phyloP scores from a whole-genome alignment of 2,888 invertebrate species.

The Keiferia lycopersicella region DNA sequence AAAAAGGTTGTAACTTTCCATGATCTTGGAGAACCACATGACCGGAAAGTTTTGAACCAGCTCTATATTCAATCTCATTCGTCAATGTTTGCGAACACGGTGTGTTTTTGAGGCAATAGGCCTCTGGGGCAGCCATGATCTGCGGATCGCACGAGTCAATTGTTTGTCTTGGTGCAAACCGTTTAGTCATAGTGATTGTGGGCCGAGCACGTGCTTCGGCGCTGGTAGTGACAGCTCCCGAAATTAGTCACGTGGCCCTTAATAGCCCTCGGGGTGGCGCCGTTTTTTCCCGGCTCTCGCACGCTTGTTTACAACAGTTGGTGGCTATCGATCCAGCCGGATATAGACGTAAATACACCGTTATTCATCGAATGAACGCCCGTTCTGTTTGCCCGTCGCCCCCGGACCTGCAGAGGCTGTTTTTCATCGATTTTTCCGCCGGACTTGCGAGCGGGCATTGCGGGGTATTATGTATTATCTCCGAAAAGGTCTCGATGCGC shows the following conservation, averaged over 20 bases:
- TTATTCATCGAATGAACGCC: constrained; percentile 61
- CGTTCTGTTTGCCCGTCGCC: constrained; percentile 54
- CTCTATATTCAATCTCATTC: not conserved
- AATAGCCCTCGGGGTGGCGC: constrained; percentile 67
- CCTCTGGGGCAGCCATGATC: constrained; percentile 21
- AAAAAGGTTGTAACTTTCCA: too few relatives aligned
- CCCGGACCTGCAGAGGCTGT: constrained; percentile 60
- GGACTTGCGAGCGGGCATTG: constrained; percentile 39
- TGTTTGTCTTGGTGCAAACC: constrained; percentile 30
- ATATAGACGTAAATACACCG: constrained; percentile 66
- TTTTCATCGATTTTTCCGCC: constrained; percentile 70
- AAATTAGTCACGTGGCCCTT: constrained; percentile 80
- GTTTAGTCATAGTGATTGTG: constrained; percentile 24
- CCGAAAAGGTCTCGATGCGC: constrained; percentile 62
- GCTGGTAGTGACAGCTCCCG: constrained; percentile 76
- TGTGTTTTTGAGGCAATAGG: constrained; percentile 22
- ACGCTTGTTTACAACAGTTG: constrained; percentile 78
- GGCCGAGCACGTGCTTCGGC: constrained; percentile 56
- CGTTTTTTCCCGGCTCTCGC: constrained; percentile 67
- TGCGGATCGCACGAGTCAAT: constrained; percentile 32
- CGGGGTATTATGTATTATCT: constrained; percentile 54
- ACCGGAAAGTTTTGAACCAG: not conserved
- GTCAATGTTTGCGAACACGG: constrained; percentile 3
- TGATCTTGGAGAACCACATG: too few relatives aligned
- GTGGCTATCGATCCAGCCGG: constrained; percentile 73